A percentile compares a stretch with the other conserved stretches of the same genome.
Evolutionary conservation across 2,113 vertebrate species (phyloP).

Genomic region (Trogon melanurus): DNA sequence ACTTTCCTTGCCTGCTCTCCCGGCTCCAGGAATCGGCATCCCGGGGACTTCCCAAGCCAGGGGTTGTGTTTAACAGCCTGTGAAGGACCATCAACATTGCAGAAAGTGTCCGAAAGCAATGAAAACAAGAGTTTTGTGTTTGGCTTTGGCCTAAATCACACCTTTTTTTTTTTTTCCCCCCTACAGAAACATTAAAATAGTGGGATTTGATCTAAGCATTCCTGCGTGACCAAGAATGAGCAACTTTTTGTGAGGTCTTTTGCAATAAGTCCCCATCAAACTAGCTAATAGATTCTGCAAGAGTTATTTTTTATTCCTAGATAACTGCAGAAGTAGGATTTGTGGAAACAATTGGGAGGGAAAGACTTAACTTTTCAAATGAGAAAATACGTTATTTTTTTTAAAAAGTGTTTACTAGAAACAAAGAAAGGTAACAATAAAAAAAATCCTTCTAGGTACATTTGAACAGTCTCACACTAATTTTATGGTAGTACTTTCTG

Average conservation of each 20-base stretch:
- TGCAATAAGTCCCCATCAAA: not conserved
- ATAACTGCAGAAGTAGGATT: not conserved
- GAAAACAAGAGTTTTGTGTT: constrained; percentile 15
- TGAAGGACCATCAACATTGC: not conserved
- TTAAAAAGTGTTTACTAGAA: not conserved
- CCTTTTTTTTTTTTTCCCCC: not conserved
- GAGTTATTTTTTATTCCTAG: not conserved
- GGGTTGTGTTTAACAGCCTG: constrained; percentile 19
- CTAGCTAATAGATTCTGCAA: not conserved
- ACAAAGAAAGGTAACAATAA: not conserved
- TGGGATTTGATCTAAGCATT: constrained; percentile 22
- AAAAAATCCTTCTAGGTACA: not conserved
- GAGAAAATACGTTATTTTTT: not conserved
- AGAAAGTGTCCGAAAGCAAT: not conserved
- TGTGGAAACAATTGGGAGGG: not conserved
- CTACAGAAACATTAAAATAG: not conserved
- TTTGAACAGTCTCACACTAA: not conserved
- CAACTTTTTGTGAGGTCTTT: not conserved
- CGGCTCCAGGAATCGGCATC: not conserved
- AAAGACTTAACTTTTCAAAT: not conserved
- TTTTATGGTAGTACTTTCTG: not conserved
- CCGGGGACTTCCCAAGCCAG: not conserved
- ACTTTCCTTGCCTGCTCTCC: not conserved
- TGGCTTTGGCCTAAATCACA: not conserved
- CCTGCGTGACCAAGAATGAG: not conserved